Base-by-base conservation (phyloP, 1,140 invertebrate genomes). In the Aphaenogaster floridana region DNA sequence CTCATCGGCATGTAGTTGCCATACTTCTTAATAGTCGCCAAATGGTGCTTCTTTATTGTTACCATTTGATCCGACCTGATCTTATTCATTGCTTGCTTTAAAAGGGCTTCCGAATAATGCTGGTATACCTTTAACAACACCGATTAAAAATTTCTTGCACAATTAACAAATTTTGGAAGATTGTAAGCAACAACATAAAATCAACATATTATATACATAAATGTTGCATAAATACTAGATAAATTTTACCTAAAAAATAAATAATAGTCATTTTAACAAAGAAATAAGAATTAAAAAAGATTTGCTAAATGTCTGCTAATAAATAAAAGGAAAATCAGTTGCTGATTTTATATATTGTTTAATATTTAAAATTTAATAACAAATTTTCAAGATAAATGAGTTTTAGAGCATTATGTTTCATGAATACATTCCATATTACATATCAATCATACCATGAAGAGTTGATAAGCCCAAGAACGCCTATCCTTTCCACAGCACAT, bases 31-130 rank as follows among this genome's bases (percentile, higher is more conserved):
- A 94, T 86, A 0, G 91, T 79, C 69, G 92, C 89, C 86, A 93
- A 90, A 21, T 95, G 95, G 13, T 89, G 93, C 83, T 96, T 96
- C 45, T 96, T 96, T 21, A 95, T 86, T 0, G 96, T 95, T 0
- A 97, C 95, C 93, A 97, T 96, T 34, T 96, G 96, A 87, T 96
- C 96, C 0, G 94, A 84, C 6, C 96, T 94, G 5, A 97, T 96
- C 88, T 96, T 96, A 0, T 94, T 92, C 88, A 97, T 96, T 0
- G 96, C 97, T 0, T 94, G 94, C 64, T 96, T 93, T 2, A 98
- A 91, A 0, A 97, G 90, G 57, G 94, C 94, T 78, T 98, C 97
- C 0, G 97, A 96, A 94, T 97, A 98, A 86, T 97, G 96, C 87
- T 97, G 97, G 89, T 97, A 98, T 42, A 97, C 96, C 80, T 84